Percentiles rank a stretch among this genome's conserved stretches.
These are phyloP conservation scores for Podarcis siculus DNA, from an alignment of 2,797 vertebrate species.

Conservation along the genomic window DNA sequence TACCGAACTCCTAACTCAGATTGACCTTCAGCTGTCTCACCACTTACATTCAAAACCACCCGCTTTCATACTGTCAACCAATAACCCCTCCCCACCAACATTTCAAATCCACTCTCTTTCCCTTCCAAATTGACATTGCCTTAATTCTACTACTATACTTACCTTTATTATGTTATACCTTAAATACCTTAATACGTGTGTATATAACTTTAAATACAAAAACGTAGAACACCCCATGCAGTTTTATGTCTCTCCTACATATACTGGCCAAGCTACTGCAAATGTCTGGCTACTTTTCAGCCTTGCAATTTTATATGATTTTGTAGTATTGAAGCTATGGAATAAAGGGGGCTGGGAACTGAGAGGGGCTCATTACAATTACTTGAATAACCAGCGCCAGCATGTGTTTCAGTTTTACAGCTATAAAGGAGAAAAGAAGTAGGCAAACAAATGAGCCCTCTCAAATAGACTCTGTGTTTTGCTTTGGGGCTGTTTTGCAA, in stretches of 20 bases:
- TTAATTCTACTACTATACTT: too few relatives aligned
- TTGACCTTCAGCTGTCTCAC: too few relatives aligned
- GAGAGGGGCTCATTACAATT: background rate
- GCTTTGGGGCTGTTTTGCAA: background rate
- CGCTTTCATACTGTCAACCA: too few relatives aligned
- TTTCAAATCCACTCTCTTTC: too few relatives aligned
- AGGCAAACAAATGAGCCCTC: background rate
- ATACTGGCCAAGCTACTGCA: background rate
- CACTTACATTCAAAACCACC: too few relatives aligned
- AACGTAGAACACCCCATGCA: background rate
- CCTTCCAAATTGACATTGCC: too few relatives aligned
- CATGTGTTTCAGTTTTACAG: background rate
- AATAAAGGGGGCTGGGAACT: background rate
- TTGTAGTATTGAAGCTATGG: background rate
- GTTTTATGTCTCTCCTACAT: background rate
- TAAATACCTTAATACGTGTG: too few relatives aligned
- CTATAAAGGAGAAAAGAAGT: background rate
- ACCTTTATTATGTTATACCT: too few relatives aligned
- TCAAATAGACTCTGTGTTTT: background rate
- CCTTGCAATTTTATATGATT: constrained; percentile 4
- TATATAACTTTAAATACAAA: too few relatives aligned
- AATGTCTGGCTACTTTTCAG: background rate
- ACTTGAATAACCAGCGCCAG: background rate
- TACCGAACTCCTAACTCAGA: too few relatives aligned
- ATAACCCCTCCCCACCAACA: too few relatives aligned